Percentiles rank a stretch among this genome's conserved stretches.
Evolutionary conservation across 2,113 vertebrate genomes (phyloP).

Genomic region (Carollia perspicillata): DNA sequence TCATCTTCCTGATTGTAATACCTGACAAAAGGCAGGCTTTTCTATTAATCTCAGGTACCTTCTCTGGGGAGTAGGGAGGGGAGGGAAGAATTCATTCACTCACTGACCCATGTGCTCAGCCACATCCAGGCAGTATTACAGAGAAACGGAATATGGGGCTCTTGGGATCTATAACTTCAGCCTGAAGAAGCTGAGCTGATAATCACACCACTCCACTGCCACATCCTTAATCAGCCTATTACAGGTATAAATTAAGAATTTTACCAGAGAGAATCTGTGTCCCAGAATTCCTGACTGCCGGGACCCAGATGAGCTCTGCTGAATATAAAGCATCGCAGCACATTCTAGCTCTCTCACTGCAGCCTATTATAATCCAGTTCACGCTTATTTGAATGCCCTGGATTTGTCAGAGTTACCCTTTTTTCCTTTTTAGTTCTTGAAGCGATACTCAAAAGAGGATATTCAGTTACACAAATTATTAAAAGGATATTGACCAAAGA

Average conservation of each 20-base stretch:
- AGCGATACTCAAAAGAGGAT: conserved; percentile 27
- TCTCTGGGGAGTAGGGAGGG: neutral
- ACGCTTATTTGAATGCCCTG: conserved; percentile 1
- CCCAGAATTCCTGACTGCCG: conserved; percentile 14
- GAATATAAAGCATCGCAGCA: neutral
- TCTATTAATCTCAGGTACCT: conserved; percentile 54
- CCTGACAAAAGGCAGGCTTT: conserved; percentile 57
- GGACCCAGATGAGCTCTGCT: conserved; percentile 40
- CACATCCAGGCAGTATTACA: neutral
- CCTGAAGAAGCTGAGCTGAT: conserved; percentile 47
- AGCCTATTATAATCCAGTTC: neutral
- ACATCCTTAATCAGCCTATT: conserved; percentile 39
- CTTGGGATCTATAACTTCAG: conserved; percentile 60
- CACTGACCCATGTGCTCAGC: neutral
- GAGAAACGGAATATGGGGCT: conserved; percentile 30
- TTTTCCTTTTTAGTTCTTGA: conserved; percentile 45
- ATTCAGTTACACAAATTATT: conserved; percentile 52
- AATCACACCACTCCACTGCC: conserved; percentile 54
- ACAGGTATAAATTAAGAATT: conserved; percentile 50
- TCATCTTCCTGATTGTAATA: conserved; percentile 58
- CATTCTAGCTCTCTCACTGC: neutral
- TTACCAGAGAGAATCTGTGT: conserved; percentile 15
- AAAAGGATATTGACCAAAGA: conserved; percentile 57
- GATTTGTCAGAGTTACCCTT: conserved; percentile 44
- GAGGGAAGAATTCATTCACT: conserved; percentile 18